Conservation (phyloP, 2,797 vertebrate species). For the Cottoperca gobio region DNA sequence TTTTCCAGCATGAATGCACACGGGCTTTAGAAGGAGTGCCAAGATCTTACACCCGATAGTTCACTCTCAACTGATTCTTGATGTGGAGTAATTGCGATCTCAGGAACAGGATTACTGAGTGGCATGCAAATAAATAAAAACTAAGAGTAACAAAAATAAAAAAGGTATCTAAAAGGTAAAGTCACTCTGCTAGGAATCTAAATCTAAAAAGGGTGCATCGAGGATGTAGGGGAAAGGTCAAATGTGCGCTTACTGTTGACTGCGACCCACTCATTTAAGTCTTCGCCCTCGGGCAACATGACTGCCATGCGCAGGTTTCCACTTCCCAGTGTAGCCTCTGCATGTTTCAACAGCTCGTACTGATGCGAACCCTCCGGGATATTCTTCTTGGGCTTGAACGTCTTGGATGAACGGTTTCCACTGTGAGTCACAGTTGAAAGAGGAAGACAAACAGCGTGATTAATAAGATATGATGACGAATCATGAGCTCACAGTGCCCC, state of each 20-base stretch:
- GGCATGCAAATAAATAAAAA: constrained; percentile 16
- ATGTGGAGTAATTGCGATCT: constrained; percentile 36
- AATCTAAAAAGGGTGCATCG: constrained; percentile 5
- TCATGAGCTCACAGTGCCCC: background rate
- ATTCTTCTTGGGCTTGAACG: constrained; percentile 99
- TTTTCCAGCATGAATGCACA: constrained; percentile 51
- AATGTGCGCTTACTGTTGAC: constrained; percentile 93
- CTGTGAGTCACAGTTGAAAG: constrained; percentile 78
- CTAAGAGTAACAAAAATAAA: background rate
- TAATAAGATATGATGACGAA: constrained; percentile 33
- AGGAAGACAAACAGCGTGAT: constrained; percentile 27
- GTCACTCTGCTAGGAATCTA: constrained; percentile 7
- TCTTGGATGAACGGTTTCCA: constrained; percentile 95
- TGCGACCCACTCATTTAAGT: constrained; percentile 98
- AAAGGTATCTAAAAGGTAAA: background rate
- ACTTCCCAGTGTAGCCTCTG: constrained; percentile 96
- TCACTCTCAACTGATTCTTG: constrained; percentile 21
- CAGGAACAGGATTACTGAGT: background rate
- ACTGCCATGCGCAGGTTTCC: constrained; percentile 98
- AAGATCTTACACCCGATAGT: constrained; percentile 45
- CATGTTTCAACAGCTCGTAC: constrained; percentile 98
- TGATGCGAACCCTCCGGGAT: constrained; percentile 98
- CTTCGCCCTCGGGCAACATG: constrained; percentile 97
- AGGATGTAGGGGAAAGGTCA: constrained; percentile 1
- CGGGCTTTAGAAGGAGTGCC: constrained; percentile 47